Base-by-base conservation (phyloP, 2,113 vertebrate species). In the Hippocampus zosterae region DNA sequence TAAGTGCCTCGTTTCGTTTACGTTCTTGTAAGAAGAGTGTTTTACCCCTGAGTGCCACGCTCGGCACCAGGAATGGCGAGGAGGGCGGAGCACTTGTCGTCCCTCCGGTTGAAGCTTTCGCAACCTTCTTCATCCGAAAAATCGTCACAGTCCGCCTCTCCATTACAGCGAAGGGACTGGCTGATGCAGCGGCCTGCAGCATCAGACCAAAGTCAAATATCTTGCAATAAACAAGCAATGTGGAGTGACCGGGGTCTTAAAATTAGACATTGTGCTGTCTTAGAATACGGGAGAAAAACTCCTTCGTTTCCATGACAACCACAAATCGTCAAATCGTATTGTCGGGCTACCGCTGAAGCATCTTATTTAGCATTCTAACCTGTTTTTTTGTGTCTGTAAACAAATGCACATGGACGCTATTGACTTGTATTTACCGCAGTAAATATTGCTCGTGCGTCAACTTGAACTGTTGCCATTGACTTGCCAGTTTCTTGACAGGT, bases 171-270 rank as follows among this genome's bases (percentile, higher is more conserved):
- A 0, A 98, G 94, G 8, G 90, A 88, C 69, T 60, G 83, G 83
- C 92, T 92, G 77, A 99, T 91, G 76, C 96, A 99, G 59, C 95
- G 95, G 21, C 95, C 97, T 98, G 55, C 6, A 73, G 9, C 27
- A 5, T 33, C 9, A 8, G 52, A 41, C 1, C 37, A 61, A 33
- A 37, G 16, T 15, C 7, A 27, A 16, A 3, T 12, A 19, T 16
- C 6, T 29, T 37, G 29, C 29, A 61, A 19, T 59, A 27, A 59
- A 59, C n/a, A n/a, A 25, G 8, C 9, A 16, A 53, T n/a, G 29
- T 50, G 23, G 1, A n/a, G 21, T 53, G 21, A 53, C 7, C 9
- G 21, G 7, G 7, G n/a, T 21, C 19, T 53, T 50, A 50, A 50
- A 50, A 53, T 53, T n/a, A 53, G 25, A 59, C 13, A 16, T 16